phyloP scores from a whole-genome alignment of 1,140 invertebrate genomes.

The Phocides pigmalion region DNA sequence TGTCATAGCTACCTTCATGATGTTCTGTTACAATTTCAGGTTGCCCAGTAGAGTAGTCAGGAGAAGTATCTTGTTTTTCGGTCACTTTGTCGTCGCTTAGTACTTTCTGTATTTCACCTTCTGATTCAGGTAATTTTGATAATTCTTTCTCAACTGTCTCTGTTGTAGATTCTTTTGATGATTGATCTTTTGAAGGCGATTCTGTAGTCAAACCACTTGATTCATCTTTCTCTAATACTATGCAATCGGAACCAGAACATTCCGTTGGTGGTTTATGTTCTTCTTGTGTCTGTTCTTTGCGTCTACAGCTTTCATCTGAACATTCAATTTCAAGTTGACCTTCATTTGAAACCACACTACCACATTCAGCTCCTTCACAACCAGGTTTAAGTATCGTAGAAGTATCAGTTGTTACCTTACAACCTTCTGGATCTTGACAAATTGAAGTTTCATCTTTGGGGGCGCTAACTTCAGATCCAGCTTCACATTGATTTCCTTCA shows the following conservation, averaged over 20 bases:
- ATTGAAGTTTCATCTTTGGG: constrained; percentile 13
- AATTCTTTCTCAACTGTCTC: constrained; percentile 4
- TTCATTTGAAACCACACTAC: constrained; percentile 1
- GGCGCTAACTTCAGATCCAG: constrained; percentile 21
- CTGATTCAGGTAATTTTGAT: constrained; percentile 27
- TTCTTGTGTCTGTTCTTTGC: constrained; percentile 49
- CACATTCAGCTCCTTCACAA: constrained; percentile 19
- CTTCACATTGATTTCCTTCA: constrained; percentile 42
- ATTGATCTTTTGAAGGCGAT: background rate
- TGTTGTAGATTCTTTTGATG: constrained; percentile 7
- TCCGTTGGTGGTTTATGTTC: constrained; percentile 35
- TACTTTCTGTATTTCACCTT: constrained; percentile 11
- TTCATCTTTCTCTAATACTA: constrained; percentile 38
- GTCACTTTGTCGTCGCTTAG: background rate
- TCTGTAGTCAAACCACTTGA: constrained; percentile 10
- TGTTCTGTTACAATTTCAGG: background rate
- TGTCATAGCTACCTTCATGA: background rate
- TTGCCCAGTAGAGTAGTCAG: background rate
- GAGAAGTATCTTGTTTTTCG: constrained; percentile 15
- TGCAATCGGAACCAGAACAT: constrained; percentile 52
- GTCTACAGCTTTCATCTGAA: constrained; percentile 57
- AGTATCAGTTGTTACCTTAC: too few species aligned
- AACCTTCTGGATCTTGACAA: too few species aligned
- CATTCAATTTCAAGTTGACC: constrained; percentile 49
- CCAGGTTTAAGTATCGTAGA: background rate